Conservation (phyloP, 1,140 invertebrate genomes). For the Trichogramma pretiosum region DNA sequence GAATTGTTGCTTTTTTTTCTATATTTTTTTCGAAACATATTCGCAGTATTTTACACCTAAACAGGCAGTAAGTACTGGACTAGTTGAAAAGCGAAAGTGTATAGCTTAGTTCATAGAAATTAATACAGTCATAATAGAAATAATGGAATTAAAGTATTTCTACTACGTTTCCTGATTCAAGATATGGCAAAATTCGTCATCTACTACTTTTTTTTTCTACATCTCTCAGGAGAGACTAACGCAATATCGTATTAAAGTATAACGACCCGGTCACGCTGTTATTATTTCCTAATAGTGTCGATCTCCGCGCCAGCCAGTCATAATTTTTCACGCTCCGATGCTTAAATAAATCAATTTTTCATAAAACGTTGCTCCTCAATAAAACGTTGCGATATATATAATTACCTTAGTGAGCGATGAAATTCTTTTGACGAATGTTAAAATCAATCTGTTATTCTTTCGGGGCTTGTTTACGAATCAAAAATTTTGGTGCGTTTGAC, state of each 20-base stretch:
- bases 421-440: no score
- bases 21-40: background rate
- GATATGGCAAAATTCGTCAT: no score
- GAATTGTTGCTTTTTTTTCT: background rate
- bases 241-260: constrained; percentile 22
- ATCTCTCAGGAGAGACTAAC: constrained; percentile 7
- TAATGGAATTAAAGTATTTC: no score
- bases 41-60: no score
- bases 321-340: constrained; percentile 3
- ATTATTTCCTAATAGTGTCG: constrained; percentile 14
- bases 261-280: constrained; percentile 15
- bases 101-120: background rate
- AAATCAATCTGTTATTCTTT: no score
- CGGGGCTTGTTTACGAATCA: no score
- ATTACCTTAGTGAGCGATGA: no score
- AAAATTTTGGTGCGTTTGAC: no score
- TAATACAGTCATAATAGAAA: background rate
- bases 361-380: constrained; percentile 22
- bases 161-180: no score
- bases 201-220: no score
- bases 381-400: no score
- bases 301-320: constrained; percentile 16
- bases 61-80: no score
- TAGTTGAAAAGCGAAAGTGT: constrained; percentile 10
- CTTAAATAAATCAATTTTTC: constrained; percentile 12